Conservation (phyloP, 2,888 invertebrate species). For the Drosophila lacicola region DNA sequence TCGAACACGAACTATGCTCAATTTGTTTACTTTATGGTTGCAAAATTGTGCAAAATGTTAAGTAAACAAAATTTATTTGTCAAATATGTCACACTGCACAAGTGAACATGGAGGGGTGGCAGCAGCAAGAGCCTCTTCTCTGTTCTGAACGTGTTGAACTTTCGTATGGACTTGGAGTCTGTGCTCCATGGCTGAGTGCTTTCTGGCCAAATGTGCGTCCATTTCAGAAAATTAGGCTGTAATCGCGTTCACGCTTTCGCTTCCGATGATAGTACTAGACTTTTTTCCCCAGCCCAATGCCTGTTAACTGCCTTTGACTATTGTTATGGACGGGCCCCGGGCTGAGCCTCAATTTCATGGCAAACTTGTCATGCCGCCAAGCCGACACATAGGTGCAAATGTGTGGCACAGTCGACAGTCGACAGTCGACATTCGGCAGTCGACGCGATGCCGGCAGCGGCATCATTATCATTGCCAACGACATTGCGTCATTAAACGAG, state of each 20-base stretch:
- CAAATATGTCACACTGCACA: slow-evolving; percentile 25
- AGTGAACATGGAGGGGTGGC: slow-evolving; percentile 7
- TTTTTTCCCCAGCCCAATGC: slow-evolving; percentile 22
- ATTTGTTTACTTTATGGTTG: slow-evolving; percentile 52
- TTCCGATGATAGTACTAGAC: slow-evolving; percentile 2
- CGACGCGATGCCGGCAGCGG: slow-evolving; percentile 26
- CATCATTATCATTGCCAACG: slow-evolving; percentile 61
- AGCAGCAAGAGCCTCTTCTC: background rate
- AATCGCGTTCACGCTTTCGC: slow-evolving; percentile 34
- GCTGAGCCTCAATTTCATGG: slow-evolving; percentile 19
- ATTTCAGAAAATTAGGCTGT: slow-evolving; percentile 41
- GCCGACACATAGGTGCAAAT: slow-evolving; percentile 12
- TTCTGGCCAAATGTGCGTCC: slow-evolving; percentile 18
- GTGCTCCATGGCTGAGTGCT: slow-evolving; percentile 23
- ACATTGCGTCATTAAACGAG: slow-evolving; percentile 63
- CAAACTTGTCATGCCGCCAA: slow-evolving; percentile 9
- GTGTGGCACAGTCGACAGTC: slow-evolving; percentile 29
- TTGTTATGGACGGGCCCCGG: slow-evolving; percentile 14
- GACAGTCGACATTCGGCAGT: background rate
- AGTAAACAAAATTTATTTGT: slow-evolving; percentile 60
- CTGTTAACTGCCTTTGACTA: slow-evolving; percentile 38
- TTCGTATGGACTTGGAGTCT: slow-evolving; percentile 5
- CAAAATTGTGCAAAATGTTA: slow-evolving; percentile 52
- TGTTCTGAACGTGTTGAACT: slow-evolving; percentile 5
- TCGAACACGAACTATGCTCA: slow-evolving; percentile 29